Percentiles rank a stretch among this genome's conserved stretches.
Conservation (phyloP, 1,140 invertebrate species). For the Battus philenor region DNA sequence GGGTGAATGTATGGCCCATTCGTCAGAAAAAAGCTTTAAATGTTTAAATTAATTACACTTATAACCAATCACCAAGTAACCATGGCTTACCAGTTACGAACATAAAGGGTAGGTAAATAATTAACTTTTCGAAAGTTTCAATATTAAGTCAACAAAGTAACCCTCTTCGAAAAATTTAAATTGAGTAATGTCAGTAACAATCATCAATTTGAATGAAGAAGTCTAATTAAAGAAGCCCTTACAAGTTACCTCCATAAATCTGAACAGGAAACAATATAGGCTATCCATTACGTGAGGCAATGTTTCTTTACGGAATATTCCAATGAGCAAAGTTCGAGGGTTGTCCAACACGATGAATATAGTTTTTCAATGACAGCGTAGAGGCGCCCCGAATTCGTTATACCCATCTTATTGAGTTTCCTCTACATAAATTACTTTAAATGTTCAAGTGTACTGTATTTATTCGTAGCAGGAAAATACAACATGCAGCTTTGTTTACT, state of each 20-base stretch:
- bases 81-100: no score
- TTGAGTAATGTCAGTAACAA: slow-evolving; percentile 64
- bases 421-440: slow-evolving; percentile 43
- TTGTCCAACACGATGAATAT: slow-evolving; percentile 57
- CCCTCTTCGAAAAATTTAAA: slow-evolving; percentile 49
- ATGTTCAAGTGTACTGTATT: slow-evolving; percentile 28
- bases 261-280: slow-evolving; percentile 65
- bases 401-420: slow-evolving; percentile 31
- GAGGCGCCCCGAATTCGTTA: slow-evolving; percentile 54
- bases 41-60: no score
- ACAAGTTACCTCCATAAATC: slow-evolving; percentile 75
- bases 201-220: slow-evolving; percentile 73
- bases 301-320: slow-evolving; percentile 65
- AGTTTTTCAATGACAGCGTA: slow-evolving; percentile 60
- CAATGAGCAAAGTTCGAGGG: slow-evolving; percentile 61
- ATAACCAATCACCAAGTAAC: no score
- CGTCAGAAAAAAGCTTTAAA: no score
- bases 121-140: slow-evolving; percentile 28
- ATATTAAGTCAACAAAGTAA: slow-evolving; percentile 41
- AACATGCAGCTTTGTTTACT: no score
- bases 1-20: no score
- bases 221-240: slow-evolving; percentile 74
- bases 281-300: slow-evolving; percentile 62
- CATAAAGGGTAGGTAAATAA: no score
- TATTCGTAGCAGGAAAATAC: no score